Evolutionary conservation across 2,113 vertebrate species (phyloP), one percentile per base, ranked within the genome.

Genomic region (Toxostoma redivivum): DNA sequence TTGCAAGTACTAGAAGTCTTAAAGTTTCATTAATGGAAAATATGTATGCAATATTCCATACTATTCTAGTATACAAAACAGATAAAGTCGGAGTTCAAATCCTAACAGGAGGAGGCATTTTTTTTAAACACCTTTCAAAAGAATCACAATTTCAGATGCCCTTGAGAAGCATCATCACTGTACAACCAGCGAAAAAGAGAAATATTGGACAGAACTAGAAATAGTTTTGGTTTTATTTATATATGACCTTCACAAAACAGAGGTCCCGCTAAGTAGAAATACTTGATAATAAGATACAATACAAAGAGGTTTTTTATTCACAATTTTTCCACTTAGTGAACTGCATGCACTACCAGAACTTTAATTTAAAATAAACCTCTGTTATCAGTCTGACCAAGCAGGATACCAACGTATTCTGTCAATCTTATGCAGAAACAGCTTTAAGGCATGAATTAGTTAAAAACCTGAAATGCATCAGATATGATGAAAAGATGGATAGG

Each of bases 401-500:
- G n/a, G 44, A 67, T 12, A 51, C 7, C 0, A 0, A 79, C 22
- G 50, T 11, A 60, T 16, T 48, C 28, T 31, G 54, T 7, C 45
- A 69, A 21, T 37, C 18, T 51, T 44, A 87, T 51, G 13, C n/a
- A 91, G 42, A 92, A 66, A 31, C 25, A 61, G 15, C 15, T 84
- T 54, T 54, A 62, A 81, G 44, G 42, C 15, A 66, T 4, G 2
- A 92, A 69, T n/a, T 20, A 70, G 37, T 50, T 82, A 78, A 87
- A 92, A 88, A 24, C 20, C 11, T 45, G 28, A 93, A 86, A 73
- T 13, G 20, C 18, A 48, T 37, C 12, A 79, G 35, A 64, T 15
- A 56, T 4, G 2, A 82, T 10, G 23, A 60, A 57, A 79, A 73
- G 20, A 57, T 0, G 1, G 40, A 60, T 0, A 83, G 10, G 35